phyloP scores from a whole-genome alignment of 2,888 invertebrate species.

The Carpatolechia fugitivella region DNA sequence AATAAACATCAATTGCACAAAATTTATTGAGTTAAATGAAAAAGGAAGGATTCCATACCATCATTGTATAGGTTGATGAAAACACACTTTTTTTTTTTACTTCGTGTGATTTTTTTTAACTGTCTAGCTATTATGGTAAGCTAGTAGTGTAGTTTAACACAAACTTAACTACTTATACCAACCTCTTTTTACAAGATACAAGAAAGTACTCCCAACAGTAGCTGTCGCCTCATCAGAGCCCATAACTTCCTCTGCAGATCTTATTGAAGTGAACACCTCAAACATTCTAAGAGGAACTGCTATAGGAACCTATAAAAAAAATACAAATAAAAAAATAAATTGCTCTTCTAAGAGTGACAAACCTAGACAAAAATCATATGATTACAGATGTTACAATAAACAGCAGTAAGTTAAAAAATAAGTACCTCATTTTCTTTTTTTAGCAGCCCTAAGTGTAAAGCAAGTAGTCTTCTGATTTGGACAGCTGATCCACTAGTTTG shows the following conservation, averaged over 20 bases:
- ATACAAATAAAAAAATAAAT: conserved; percentile 11
- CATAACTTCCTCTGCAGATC: conserved; percentile 54
- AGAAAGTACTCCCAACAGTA: conserved; percentile 64
- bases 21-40: too few relatives aligned
- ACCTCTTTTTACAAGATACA: conserved; percentile 80
- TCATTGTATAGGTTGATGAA: too few relatives aligned
- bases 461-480: conserved; percentile 64
- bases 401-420: too few relatives aligned
- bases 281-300: conserved; percentile 88
- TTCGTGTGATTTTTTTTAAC: too few relatives aligned
- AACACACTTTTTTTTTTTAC: too few relatives aligned
- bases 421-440: conserved; percentile 62
- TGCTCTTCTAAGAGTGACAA: too few relatives aligned
- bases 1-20: too few relatives aligned
- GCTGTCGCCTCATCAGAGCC: conserved; percentile 49
- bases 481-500: conserved; percentile 51
- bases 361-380: too few relatives aligned
- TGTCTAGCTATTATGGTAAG: too few relatives aligned
- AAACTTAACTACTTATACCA: conserved; percentile 20
- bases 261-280: conserved; percentile 84
- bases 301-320: conserved; percentile 65
- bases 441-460: conserved; percentile 59
- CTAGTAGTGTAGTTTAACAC: background rate
- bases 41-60: too few relatives aligned
- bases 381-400: too few relatives aligned